Conservation (phyloP, 2,113 vertebrate species). For the Myodes glareolus region DNA sequence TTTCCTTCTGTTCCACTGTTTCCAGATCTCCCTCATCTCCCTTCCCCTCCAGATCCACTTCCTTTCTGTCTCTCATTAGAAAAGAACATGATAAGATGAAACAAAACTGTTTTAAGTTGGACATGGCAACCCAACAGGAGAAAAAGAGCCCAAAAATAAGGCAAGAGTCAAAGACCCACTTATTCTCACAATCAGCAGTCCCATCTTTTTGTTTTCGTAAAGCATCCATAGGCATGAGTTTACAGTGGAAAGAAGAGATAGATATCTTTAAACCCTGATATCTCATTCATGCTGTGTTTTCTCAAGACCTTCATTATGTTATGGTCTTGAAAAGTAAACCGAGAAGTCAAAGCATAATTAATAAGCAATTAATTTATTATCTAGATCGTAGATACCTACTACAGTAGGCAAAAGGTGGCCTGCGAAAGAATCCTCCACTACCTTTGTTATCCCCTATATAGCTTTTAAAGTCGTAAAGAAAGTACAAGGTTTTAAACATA, state of each 20-base stretch:
- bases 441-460: background rate
- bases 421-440: background rate
- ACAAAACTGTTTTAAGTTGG: background rate
- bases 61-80: too few relatives aligned
- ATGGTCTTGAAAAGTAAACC: constrained; percentile 8
- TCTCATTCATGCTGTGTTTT: background rate
- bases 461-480: background rate
- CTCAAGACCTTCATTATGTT: background rate
- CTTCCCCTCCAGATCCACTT: background rate
- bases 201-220: background rate
- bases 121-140: background rate
- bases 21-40: background rate
- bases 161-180: background rate
- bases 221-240: too few relatives aligned
- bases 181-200: background rate
- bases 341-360: background rate
- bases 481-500: background rate
- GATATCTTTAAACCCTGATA: background rate
- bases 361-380: background rate
- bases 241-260: background rate
- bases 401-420: background rate
- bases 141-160: background rate
- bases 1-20: too few relatives aligned
- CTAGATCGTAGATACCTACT: background rate
- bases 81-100: background rate